Evolutionary conservation across 2,113 vertebrate genomes (phyloP).

Genomic region (Papio anubis): DNA sequence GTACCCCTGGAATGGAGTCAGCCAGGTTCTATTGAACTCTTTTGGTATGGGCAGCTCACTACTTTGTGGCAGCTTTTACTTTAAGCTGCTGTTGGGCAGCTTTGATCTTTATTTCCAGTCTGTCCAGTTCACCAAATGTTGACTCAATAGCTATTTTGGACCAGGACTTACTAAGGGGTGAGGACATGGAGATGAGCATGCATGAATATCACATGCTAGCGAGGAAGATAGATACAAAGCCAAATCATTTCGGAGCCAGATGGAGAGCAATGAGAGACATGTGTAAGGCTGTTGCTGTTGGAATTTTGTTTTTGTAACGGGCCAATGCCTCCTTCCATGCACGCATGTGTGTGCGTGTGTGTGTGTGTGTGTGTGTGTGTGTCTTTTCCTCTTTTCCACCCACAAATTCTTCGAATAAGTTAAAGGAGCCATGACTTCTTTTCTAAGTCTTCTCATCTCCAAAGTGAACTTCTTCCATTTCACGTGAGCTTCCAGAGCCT

Average conservation of each 20-base stretch:
- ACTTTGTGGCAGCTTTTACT: background rate
- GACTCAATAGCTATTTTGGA: background rate
- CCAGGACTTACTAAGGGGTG: background rate
- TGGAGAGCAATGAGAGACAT: background rate
- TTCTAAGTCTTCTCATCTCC: background rate
- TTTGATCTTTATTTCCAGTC: background rate
- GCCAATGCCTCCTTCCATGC: background rate
- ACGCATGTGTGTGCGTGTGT: background rate
- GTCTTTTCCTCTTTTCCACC: background rate
- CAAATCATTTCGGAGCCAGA: background rate
- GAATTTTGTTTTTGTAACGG: background rate
- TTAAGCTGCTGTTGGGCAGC: background rate
- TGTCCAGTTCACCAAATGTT: background rate
- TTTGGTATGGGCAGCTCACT: accelerated
- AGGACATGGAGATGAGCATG: background rate
- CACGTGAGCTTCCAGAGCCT: background rate
- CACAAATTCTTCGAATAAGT: background rate
- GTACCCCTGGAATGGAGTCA: background rate
- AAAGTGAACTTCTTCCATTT: background rate
- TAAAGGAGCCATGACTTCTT: background rate
- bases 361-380: background rate
- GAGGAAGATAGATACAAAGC: background rate
- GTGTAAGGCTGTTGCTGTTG: background rate
- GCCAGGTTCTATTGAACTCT: background rate
- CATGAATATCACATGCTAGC: background rate